Conservation (phyloP, 2,113 vertebrate species). For the Otocyon megalotis region DNA sequence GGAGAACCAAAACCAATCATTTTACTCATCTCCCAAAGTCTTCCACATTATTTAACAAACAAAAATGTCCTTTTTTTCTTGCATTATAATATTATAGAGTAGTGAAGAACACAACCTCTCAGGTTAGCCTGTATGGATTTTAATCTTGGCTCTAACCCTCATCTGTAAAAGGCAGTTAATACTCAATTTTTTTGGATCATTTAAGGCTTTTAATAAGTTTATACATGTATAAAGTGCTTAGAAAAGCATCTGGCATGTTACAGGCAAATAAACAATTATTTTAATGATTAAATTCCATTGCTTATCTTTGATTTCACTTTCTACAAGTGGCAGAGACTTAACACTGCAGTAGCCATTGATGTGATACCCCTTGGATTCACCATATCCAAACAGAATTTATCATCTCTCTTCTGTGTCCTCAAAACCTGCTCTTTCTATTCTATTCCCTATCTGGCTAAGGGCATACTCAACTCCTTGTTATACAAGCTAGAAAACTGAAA, state of each 20-base stretch:
- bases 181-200: neutral
- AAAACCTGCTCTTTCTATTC: neutral
- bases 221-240: neutral
- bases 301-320: constrained; percentile 6
- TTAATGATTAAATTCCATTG: neutral
- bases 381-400: neutral
- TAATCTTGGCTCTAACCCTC: neutral
- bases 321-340: neutral
- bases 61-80: neutral
- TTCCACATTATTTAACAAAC: neutral
- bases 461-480: neutral
- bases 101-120: neutral
- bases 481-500: neutral
- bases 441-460: neutral
- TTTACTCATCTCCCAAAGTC: neutral
- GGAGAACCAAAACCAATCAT: neutral
- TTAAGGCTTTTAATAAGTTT: constrained; percentile 2
- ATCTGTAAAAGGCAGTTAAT: neutral
- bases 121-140: neutral
- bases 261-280: neutral
- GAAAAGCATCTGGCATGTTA: neutral
- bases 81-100: neutral
- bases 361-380: neutral
- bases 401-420: neutral
- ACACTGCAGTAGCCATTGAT: neutral